phyloP scores from a whole-genome alignment of 2,113 vertebrate genomes.

The Plotosus lineatus region DNA sequence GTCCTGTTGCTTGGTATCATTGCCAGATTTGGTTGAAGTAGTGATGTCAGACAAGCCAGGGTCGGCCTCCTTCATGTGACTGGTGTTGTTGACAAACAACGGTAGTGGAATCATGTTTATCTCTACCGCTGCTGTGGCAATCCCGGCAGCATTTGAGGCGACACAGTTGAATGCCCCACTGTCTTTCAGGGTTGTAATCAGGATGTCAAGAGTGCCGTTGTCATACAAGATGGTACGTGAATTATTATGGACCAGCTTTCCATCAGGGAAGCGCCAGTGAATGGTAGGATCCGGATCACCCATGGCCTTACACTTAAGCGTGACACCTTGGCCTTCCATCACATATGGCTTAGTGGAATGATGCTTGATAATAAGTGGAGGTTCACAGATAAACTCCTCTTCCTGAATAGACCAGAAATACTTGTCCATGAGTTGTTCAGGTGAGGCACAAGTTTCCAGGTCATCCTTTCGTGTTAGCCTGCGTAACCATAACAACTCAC shows the following conservation, averaged over 20 bases:
- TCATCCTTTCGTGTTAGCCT: constrained; percentile 83
- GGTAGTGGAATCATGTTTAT: constrained; percentile 87
- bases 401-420: constrained; percentile 93
- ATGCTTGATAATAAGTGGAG: constrained; percentile 86
- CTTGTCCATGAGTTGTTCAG: constrained; percentile 85
- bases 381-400: constrained; percentile 88
- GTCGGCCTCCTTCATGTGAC: constrained; percentile 78
- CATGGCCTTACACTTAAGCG: constrained; percentile 84
- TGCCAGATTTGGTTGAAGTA: constrained; percentile 81
- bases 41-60: constrained; percentile 89
- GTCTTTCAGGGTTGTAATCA: constrained; percentile 89
- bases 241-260: constrained; percentile 86
- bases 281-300: constrained; percentile 87
- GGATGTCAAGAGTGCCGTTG: constrained; percentile 88
- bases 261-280: constrained; percentile 90
- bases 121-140: constrained; percentile 82
- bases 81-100: constrained; percentile 80
- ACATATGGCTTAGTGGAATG: constrained; percentile 76
- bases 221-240: constrained; percentile 79
- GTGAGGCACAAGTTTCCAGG: constrained; percentile 90
- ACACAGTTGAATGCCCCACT: constrained; percentile 90
- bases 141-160: constrained; percentile 89
- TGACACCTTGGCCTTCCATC: constrained; percentile 86
- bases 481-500: constrained; percentile 89
- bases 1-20: constrained; percentile 81